Evolutionary conservation across 2,113 vertebrate species (phyloP).

Genomic region (Illadopsis cleaveri): DNA sequence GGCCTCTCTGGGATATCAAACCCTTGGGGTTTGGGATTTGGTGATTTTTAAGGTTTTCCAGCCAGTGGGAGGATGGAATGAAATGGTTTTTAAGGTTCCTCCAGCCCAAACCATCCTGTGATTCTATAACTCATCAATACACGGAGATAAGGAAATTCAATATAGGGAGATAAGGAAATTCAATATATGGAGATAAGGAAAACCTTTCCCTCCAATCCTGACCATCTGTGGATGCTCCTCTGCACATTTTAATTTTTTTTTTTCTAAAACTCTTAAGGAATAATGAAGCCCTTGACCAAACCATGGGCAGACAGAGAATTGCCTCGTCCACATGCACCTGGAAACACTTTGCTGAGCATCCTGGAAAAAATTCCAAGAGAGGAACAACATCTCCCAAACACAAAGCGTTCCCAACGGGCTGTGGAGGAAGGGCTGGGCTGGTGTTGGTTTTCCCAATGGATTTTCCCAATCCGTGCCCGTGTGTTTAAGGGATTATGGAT

Average conservation of each 20-base stretch:
- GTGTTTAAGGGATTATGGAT: not conserved
- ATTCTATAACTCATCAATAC: rapidly evolving
- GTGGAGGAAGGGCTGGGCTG: not conserved
- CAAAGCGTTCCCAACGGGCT: not conserved
- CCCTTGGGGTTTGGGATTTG: too few relatives aligned
- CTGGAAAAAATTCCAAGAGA: not conserved
- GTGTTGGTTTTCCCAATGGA: not conserved
- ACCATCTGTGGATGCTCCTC: not conserved
- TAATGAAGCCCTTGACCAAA: not conserved
- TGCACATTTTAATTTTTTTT: not conserved
- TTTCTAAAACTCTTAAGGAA: not conserved
- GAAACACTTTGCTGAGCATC: not conserved
- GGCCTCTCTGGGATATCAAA: not conserved
- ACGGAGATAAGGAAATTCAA: too few relatives aligned
- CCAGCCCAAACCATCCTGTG: not conserved
- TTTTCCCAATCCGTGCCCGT: not conserved
- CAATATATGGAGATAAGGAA: too few relatives aligned
- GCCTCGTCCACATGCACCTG: not conserved
- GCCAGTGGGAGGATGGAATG: not conserved
- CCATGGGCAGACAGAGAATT: not conserved
- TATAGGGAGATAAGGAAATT: too few relatives aligned
- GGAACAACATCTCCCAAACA: not conserved
- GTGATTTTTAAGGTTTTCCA: not conserved
- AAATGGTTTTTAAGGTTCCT: not conserved
- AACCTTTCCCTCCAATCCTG: too few relatives aligned